Evolutionary conservation across 92 coral and sea anemone species (phyloP), one percentile per base, ranked within the genome.

Genomic region (Bergia puertoricense): DNA sequence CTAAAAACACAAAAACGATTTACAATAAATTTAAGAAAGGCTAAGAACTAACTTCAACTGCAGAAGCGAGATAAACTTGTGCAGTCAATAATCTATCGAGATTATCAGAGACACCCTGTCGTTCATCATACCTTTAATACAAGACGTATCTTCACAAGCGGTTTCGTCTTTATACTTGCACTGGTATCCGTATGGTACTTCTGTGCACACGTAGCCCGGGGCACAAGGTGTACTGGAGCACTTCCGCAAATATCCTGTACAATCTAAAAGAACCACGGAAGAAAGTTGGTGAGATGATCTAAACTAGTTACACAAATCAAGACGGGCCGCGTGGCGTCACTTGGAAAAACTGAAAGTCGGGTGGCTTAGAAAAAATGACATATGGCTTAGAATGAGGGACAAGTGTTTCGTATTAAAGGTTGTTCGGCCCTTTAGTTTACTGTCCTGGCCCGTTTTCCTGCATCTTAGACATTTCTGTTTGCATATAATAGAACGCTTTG

Each of bases 161-260:
- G 91, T 91, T 72, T 93, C 89, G 13, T 91, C 94, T 77, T 88
- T 89, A 56, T 92, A 91, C 88, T 92, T 90, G 83, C 99, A 97
- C 88, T 93, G 94, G 96, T 90, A 97, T 14, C 98, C 99, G 91
- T 93, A 90, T 20, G 94, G 84, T 59, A 92, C 90, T 86, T 97
- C 96, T 15, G 94, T 81, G 86, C 99, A 97, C 86, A 90, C 80
- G 92, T 93, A 94, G 15, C 99, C 99, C 69, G 88, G 88, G 42
- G 98, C 94, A 75, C 99, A 97, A 30, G 99, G 99, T 65, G 77
- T 93, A 18, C 91, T 75, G 3, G 93, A 91, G 81, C 99, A 97
- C 81, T 95, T 93, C 46, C 92, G 91, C 44, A 86, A 40, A 38
- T 73, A 57, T 57, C 90, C 72, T 0, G 81, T 73, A 77, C 98